phyloP scores from a whole-genome alignment of 2,888 invertebrate species.

The Drosophila nigritarsus region DNA sequence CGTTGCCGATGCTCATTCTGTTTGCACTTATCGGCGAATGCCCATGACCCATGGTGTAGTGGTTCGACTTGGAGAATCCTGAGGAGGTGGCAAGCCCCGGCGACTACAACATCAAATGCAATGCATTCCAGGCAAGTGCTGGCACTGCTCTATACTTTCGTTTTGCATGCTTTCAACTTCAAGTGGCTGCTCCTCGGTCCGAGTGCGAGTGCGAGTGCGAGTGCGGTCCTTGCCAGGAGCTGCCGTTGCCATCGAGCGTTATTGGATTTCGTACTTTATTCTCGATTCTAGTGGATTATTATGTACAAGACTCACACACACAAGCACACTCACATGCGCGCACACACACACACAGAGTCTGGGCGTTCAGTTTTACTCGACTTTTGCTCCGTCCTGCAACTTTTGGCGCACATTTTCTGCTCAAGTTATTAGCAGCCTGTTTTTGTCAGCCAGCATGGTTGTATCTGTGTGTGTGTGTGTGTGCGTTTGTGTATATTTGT shows the following conservation, averaged over 20 bases:
- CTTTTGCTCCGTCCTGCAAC: slow-evolving; percentile 79
- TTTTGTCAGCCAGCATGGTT: slow-evolving; percentile 71
- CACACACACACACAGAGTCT: slow-evolving; percentile 26
- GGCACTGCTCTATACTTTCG: slow-evolving; percentile 57
- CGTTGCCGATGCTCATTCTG: slow-evolving; percentile 76
- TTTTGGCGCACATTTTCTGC: slow-evolving; percentile 79
- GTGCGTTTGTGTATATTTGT: slow-evolving; percentile 34
- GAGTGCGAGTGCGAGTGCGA: slow-evolving; percentile 39
- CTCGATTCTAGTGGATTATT: slow-evolving; percentile 80
- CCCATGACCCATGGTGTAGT: slow-evolving; percentile 85
- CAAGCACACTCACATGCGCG: slow-evolving; percentile 6
- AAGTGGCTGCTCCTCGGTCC: slow-evolving; percentile 50
- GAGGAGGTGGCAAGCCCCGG: slow-evolving; percentile 90
- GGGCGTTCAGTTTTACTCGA: slow-evolving; percentile 73
- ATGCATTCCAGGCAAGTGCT: slow-evolving; percentile 86
- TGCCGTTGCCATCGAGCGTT: slow-evolving; percentile 77
- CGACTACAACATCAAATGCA: slow-evolving; percentile 88
- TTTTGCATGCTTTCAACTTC: slow-evolving; percentile 75
- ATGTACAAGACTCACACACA: slow-evolving; percentile 70
- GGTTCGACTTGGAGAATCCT: slow-evolving; percentile 94
- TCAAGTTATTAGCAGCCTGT: slow-evolving; percentile 81
- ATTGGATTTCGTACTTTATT: slow-evolving; percentile 82
- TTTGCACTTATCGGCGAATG: slow-evolving; percentile 75
- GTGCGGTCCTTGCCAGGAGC: slow-evolving; percentile 63
- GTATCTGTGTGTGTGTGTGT: slow-evolving; percentile 36